Conservation (phyloP, 2,888 invertebrate species). For the Choreutis nemorana region DNA sequence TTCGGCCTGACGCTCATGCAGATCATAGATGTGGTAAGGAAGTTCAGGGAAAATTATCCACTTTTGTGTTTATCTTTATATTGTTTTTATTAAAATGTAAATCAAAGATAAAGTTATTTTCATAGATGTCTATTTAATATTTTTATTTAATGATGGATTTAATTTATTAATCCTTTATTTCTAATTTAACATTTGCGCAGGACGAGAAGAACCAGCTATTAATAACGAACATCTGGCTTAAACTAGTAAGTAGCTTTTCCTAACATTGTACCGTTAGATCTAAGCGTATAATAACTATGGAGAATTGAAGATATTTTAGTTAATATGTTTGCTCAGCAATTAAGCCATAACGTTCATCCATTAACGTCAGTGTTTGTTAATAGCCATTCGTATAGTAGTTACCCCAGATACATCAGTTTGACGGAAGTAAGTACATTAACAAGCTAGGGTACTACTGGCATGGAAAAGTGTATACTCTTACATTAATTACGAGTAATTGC, state of each 20-base stretch:
- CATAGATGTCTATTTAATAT: no score
- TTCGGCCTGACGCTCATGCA: conserved; percentile 97
- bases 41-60: not conserved
- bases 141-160: not conserved
- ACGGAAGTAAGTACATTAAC: no score
- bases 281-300: no score
- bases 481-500: no score
- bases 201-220: conserved; percentile 98
- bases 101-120: no score
- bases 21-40: conserved; percentile 95
- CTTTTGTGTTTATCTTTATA: conserved; percentile 1
- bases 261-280: no score
- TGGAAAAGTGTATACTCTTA: no score
- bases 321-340: conserved; percentile 13
- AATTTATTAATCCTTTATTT: not conserved
- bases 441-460: no score
- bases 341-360: conserved; percentile 6
- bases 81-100: not conserved
- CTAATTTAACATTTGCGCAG: no score
- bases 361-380: conserved; percentile 4
- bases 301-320: no score
- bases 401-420: conserved; percentile 1
- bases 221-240: conserved; percentile 96
- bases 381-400: not conserved
- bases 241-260: conserved; percentile 80